phyloP scores from a whole-genome alignment of 2,797 vertebrate species.

The Pteropus rufus region DNA sequence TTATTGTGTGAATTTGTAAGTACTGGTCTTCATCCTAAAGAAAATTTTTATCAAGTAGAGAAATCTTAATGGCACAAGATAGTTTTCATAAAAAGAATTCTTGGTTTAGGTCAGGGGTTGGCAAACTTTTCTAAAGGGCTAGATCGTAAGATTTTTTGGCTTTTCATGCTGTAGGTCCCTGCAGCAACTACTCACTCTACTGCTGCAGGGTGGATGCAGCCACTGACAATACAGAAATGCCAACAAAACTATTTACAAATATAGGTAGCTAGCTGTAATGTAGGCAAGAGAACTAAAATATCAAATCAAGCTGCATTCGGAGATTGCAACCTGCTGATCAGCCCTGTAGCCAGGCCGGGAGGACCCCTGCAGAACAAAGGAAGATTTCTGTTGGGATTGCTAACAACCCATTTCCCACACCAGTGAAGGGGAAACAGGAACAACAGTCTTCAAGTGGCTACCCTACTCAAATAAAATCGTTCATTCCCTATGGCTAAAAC shows the following conservation, averaged over 20 bases:
- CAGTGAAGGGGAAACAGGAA: no score
- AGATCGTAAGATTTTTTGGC: neutral
- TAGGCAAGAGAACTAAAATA: no score
- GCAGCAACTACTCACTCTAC: neutral
- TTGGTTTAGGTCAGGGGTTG: neutral
- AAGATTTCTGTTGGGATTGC: no score
- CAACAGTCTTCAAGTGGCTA: no score
- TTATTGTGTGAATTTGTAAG: neutral
- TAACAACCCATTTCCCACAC: no score
- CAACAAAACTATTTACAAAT: neutral
- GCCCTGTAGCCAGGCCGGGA: no score
- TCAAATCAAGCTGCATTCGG: no score
- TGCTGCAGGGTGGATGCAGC: neutral
- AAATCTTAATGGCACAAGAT: neutral
- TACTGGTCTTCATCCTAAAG: neutral
- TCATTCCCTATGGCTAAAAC: no score
- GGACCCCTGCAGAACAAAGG: no score
- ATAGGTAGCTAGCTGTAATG: neutral
- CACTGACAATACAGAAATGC: neutral
- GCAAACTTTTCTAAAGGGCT: neutral
- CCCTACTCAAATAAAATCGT: no score
- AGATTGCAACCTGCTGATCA: no score
- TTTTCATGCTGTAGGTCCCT: neutral
- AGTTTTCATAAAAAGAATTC: neutral
- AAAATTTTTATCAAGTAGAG: neutral